Conservation (phyloP, 1,140 invertebrate genomes). For the Muscidifurax raptorellus region DNA sequence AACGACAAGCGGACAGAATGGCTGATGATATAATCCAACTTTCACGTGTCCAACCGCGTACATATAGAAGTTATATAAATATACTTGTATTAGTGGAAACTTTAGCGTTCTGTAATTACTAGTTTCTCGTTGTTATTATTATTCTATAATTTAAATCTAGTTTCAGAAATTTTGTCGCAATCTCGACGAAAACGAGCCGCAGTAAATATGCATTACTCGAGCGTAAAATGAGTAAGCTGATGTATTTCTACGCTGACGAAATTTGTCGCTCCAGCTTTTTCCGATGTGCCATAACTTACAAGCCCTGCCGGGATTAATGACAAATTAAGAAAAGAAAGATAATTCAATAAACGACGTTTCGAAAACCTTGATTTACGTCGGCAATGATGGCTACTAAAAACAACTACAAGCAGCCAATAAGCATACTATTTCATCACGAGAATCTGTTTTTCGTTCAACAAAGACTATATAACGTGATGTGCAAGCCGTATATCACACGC, state of each 20-base stretch:
- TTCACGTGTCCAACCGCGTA: neutral
- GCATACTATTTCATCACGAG: neutral
- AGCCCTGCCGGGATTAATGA: neutral
- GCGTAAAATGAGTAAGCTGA: neutral
- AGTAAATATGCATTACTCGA: neutral
- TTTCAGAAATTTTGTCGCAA: too few relatives aligned
- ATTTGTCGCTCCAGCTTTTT: neutral
- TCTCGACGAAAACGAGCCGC: neutral
- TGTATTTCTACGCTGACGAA: neutral
- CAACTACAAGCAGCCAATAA: neutral
- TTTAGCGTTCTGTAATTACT: neutral
- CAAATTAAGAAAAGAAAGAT: too few relatives aligned
- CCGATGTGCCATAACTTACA: neutral
- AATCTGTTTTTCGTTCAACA: neutral
- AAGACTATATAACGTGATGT: neutral
- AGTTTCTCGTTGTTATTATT: neutral
- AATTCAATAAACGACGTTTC: neutral
- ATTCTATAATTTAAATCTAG: neutral
- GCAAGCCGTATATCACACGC: neutral
- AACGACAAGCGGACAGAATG: neutral
- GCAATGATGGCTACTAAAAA: neutral
- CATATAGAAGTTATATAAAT: neutral
- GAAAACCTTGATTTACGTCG: neutral
- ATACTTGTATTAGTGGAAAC: neutral
- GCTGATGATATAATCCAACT: constrained; percentile 7